Base-by-base conservation (phyloP, 2,797 vertebrate genomes). In the Lophura swinhoii region DNA sequence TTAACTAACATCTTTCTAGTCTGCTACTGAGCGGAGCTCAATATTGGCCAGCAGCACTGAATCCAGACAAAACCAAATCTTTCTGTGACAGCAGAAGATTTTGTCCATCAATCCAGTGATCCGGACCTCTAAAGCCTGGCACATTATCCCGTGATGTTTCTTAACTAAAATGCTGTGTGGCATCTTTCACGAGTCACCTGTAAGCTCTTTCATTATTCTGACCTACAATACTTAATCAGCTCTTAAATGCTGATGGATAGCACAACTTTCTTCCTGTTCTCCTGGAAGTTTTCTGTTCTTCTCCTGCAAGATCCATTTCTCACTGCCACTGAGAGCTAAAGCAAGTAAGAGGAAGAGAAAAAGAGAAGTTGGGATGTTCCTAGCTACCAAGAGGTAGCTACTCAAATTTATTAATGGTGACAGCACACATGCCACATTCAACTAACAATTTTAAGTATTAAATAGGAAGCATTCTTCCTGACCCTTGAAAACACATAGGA, bases 201-300 rank as follows among this genome's bases (percentile, higher is more conserved):
- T 69, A 78, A 84, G 76, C 26, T 78, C 41, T 81, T 84, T 70
- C 8, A 3, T 81, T 93, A 77, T 58, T 93, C 78, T 91, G 82
- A 87, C 71, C 87, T 78, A 58, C 20, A 62, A 7, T 33, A 9
- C 58, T 39, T 64, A 56, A 58, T 83, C 59, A 72, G 35, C 55
- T 80, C 49, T 84, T n/a, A 63, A 88, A 53, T 1, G 9, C 62
- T 84, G 76, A 90, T 66, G 73, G 48, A 37, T 2, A 82, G 35
- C n/a, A 53, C 51, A 71, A 60, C 9, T 14, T 59, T 91, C 56
- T 75, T 22, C 68, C 63, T 0, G 0, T 55, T 75, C 48, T 92
- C 58, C 39, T 86, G 63, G 51, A 88, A 58, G 49, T 56, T 20
- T 20, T 33, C 68, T 62, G 26, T 68, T 60, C 55, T 62, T 83